These are phyloP conservation scores for Chiloscyllium plagiosum DNA, from an alignment of 2,113 vertebrate genomes.

Conservation along the genomic window DNA sequence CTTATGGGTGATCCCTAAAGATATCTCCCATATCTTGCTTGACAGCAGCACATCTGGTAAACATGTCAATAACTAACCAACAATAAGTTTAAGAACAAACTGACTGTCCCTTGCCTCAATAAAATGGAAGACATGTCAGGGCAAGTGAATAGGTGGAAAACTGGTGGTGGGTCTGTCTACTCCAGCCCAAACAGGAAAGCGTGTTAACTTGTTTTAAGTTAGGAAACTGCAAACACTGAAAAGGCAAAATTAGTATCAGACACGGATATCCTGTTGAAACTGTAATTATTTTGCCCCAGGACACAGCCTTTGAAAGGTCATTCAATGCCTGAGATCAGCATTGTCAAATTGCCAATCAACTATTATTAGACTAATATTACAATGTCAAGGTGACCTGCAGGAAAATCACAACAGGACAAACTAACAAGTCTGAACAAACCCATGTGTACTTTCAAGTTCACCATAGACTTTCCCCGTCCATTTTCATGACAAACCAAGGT, in stretches of 20 bases:
- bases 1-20: too few relatives aligned
- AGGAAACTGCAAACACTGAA: background rate
- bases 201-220: background rate
- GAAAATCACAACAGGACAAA: background rate
- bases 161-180: too few relatives aligned
- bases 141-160: too few relatives aligned
- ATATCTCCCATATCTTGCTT: too few relatives aligned
- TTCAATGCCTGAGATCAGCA: background rate
- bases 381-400: background rate
- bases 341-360: background rate
- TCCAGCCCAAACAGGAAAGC: background rate
- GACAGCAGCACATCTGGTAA: too few relatives aligned
- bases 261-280: background rate
- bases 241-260: background rate
- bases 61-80: too few relatives aligned
- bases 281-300: background rate
- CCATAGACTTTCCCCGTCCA: background rate
- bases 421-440: slow-evolving; percentile 27
- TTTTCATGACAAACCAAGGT: background rate
- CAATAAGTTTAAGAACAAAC: too few relatives aligned
- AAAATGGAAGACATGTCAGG: too few relatives aligned
- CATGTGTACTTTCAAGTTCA: background rate
- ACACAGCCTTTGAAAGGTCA: background rate
- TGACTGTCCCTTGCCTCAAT: too few relatives aligned
- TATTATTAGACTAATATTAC: background rate